These are phyloP conservation scores for Edolisoma coerulescens DNA, from an alignment of 2,113 vertebrate genomes.

Conservation along the genomic window DNA sequence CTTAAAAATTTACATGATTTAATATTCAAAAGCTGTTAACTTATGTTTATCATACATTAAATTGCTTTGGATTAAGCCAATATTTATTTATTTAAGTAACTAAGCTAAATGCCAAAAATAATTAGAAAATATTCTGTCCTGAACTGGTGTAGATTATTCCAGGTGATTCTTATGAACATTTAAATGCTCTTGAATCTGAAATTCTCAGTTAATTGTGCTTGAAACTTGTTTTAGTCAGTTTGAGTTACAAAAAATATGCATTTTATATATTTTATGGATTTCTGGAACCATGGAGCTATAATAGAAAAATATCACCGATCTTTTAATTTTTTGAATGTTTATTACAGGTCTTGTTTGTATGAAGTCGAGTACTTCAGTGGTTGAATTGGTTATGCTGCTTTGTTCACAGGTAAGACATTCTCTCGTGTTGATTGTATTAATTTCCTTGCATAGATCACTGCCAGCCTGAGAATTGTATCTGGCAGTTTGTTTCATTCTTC, in stretches of 20 bases:
- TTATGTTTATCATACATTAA: background rate
- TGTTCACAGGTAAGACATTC: constrained; percentile 90
- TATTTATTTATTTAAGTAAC: background rate
- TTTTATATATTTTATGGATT: background rate
- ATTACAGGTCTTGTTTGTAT: constrained; percentile 92
- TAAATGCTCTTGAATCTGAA: background rate
- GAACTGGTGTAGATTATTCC: background rate
- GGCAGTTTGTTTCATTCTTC: background rate
- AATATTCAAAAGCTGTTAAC: background rate
- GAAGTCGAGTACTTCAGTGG: constrained; percentile 98
- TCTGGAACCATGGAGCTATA: background rate
- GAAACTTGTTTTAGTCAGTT: background rate
- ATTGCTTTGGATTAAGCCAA: background rate
- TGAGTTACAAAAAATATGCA: background rate
- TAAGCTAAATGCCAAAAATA: background rate
- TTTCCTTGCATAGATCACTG: background rate
- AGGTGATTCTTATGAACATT: background rate
- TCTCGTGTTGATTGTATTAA: background rate
- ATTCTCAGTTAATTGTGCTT: background rate
- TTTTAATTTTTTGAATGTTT: constrained; percentile 15
- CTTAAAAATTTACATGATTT: background rate
- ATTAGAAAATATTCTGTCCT: background rate
- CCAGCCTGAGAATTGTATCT: background rate
- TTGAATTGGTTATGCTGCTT: constrained; percentile 97
- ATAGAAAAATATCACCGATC: background rate